Base-by-base conservation (phyloP, 35 echinoderm and acorn worm genomes). In the Acanthaster planci region DNA sequence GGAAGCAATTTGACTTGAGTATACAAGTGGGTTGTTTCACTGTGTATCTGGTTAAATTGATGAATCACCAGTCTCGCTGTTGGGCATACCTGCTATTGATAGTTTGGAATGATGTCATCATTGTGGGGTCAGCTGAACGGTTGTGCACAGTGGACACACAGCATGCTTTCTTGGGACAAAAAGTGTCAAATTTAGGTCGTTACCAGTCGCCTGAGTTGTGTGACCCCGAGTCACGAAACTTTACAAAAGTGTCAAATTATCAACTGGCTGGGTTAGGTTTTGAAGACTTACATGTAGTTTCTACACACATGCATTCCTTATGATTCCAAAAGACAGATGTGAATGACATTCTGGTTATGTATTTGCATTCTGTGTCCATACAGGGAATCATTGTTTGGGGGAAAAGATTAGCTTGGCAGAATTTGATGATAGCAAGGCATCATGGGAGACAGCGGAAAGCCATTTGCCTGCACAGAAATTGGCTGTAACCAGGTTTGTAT, bases 401-500 rank as follows among this genome's bases (percentile, higher is more conserved):
- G 17, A 17, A 37, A 39, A 14, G 12, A 8, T 37, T 54, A 31
- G 37, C 14, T 84, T 0, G n/a, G 53, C 36, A 12, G 5, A 38
- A 38, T 47, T 47, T 12, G 4, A 4, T 12, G 67, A 80, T 23
- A 86, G 29, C 2, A 18, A 26, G 18, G 37, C 40, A 78, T 30
- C 76, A 92, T 51, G 72, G 80, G 78, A 57, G 80, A 79, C 80
- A 77, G 78, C 75, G 90, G 78, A 40, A 92, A 92, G 77, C 90
- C 90, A 17, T 92, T 92, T 82, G 90, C 84, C 37, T 92, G 90
- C 51, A 80, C 50, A 67, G 90, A 77, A 67, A 53, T 80, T 0
- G 90, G 90, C 27, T 92, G 90, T 76, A 82, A 86, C 42, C 90
- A 92, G 90, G 90, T 92, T 76, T 52, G 84, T 35, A 60, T 10